phyloP scores from a whole-genome alignment of 2,113 vertebrate genomes.

The Eurystomus gularis region DNA sequence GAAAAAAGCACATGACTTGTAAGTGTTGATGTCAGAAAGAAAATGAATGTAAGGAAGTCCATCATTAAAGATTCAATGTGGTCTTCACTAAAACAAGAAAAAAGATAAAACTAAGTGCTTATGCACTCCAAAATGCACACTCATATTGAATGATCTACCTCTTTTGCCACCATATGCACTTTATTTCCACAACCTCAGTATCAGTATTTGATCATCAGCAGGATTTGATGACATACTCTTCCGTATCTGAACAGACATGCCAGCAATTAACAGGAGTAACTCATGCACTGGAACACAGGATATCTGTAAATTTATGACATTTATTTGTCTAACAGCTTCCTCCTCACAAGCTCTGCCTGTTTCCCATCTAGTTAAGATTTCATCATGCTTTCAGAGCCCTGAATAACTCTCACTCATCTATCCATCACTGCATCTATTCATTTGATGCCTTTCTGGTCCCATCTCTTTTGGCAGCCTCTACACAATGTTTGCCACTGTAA shows the following conservation, averaged over 20 bases:
- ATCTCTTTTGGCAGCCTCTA: not conserved
- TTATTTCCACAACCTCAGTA: not conserved
- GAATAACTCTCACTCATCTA: not conserved
- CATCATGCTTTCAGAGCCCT: not conserved
- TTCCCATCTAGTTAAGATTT: not conserved
- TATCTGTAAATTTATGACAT: not conserved
- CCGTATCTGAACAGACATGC: not conserved
- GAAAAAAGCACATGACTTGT: not conserved
- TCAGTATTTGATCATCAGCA: not conserved
- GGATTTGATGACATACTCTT: not conserved
- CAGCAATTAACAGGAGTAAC: not conserved
- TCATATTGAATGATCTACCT: not conserved
- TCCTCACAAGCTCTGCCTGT: not conserved
- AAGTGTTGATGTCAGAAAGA: not conserved
- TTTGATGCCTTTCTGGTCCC: not conserved
- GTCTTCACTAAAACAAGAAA: not conserved
- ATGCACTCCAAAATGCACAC: accelerated
- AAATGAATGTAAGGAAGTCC: not conserved
- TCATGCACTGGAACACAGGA: not conserved
- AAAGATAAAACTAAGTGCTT: accelerated
- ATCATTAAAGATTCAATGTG: not conserved
- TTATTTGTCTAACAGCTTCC: not conserved
- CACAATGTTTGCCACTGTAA: not conserved
- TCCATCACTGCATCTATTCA: not conserved
- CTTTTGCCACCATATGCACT: not conserved